A percentile compares a stretch with the other conserved stretches of the same genome.
Evolutionary conservation across 2,888 invertebrate species (phyloP).

Genomic region (Leptura quadrifasciata): DNA sequence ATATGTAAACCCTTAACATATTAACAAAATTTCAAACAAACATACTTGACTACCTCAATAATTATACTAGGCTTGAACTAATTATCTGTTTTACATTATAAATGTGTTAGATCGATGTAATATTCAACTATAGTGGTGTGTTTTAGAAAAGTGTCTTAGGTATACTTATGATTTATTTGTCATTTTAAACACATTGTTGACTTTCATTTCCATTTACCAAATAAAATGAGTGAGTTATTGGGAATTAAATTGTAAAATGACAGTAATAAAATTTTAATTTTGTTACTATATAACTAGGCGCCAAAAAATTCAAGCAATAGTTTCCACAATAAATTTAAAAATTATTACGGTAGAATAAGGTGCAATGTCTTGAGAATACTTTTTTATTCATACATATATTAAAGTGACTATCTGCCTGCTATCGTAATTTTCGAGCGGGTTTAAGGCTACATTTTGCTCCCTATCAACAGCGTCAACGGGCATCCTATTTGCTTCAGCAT

Average conservation of each 20-base stretch:
- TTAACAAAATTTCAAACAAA: constrained; percentile 19
- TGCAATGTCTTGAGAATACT: too few species aligned
- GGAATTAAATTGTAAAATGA: neutral
- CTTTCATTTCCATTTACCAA: constrained; percentile 21
- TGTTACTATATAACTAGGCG: neutral
- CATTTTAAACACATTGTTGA: constrained; percentile 36
- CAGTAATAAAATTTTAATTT: neutral
- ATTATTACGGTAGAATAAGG: too few species aligned
- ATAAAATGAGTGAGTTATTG: neutral
- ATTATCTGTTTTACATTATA: constrained; percentile 52
- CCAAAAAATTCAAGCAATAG: too few species aligned
- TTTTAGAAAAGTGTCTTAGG: constrained; percentile 59
- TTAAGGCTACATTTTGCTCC: too few species aligned
- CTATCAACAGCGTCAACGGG: too few species aligned
- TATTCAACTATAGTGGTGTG: constrained; percentile 62
- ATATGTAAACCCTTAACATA: neutral
- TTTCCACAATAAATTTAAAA: too few species aligned
- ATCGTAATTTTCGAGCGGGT: too few species aligned
- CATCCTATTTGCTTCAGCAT: too few species aligned
- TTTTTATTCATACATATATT: too few species aligned
- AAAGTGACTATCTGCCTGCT: too few species aligned
- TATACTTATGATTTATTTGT: constrained; percentile 42
- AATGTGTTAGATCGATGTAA: constrained; percentile 63
- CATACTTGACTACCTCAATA: constrained; percentile 9
- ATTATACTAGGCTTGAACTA: constrained; percentile 43